phyloP scores from a whole-genome alignment of 2,888 invertebrate species.

The Dromius quadrimaculatus region DNA sequence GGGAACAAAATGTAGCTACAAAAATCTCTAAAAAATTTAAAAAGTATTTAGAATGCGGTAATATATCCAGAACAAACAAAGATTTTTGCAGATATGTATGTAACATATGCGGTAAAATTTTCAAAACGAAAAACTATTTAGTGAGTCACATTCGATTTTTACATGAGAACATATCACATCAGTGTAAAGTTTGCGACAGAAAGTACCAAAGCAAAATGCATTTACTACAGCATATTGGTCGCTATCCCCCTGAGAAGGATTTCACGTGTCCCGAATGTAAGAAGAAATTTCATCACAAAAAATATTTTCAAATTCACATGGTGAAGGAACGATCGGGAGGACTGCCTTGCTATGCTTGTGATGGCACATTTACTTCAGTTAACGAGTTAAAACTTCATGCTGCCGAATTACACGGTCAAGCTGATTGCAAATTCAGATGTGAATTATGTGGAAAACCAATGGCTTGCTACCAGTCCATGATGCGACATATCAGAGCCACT shows the following conservation, averaged over 20 bases:
- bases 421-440: slow-evolving; percentile 35
- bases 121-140: slow-evolving; percentile 56
- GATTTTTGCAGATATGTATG: too few relatives aligned
- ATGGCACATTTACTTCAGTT: not conserved
- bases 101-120: slow-evolving; percentile 55
- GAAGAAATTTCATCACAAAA: slow-evolving; percentile 19
- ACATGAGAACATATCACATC: slow-evolving; percentile 8
- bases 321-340: not conserved
- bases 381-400: slow-evolving; percentile 4
- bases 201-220: slow-evolving; percentile 31
- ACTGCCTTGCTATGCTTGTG: slow-evolving; percentile 19
- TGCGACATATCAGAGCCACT: slow-evolving; percentile 44
- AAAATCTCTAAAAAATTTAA: too few relatives aligned
- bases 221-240: not conserved
- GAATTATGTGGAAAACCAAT: slow-evolving; percentile 44
- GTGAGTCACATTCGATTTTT: slow-evolving; percentile 55
- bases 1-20: too few relatives aligned
- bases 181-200: slow-evolving; percentile 25
- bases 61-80: too few relatives aligned
- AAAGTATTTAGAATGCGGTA: too few relatives aligned
- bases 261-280: slow-evolving; percentile 8
- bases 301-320: not conserved
- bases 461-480: slow-evolving; percentile 43
- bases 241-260: slow-evolving; percentile 19
- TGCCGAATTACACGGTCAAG: not conserved